Percentiles rank a stretch among this genome's conserved stretches.
These are phyloP conservation scores for Aurelia aurita complex sp. Pacific DNA, from an alignment of 30 jellyfish, hydroid and myxozoan species.

Conservation along the genomic window DNA sequence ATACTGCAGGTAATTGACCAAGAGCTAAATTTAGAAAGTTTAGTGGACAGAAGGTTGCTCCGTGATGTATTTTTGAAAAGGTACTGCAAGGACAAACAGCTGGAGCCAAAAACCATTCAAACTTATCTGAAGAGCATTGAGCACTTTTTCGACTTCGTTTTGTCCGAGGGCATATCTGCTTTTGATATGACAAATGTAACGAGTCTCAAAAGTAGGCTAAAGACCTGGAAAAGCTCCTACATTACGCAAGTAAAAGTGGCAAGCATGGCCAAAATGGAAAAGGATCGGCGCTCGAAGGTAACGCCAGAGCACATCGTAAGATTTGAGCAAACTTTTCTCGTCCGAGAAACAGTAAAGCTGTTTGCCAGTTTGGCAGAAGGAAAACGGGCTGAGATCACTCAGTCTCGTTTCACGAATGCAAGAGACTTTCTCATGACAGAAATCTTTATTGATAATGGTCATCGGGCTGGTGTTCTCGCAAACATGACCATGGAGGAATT, in stretches of 20 bases:
- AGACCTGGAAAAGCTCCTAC: conserved; percentile 50
- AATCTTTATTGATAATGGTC: conserved; percentile 41
- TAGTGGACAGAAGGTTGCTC: conserved; percentile 8
- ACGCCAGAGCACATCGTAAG: conserved; percentile 31
- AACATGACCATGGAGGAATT: conserved; percentile 45
- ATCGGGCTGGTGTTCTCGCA: conserved; percentile 52
- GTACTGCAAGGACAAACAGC: conserved; percentile 18
- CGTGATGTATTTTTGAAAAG: conserved; percentile 20
- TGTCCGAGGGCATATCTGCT: conserved; percentile 20
- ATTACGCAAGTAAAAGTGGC: conserved; percentile 34
- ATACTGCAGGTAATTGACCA: conserved; percentile 15
- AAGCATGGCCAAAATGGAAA: conserved; percentile 56
- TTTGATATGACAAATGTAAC: neutral
- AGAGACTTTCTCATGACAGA: conserved; percentile 39
- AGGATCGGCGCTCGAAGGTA: conserved; percentile 30
- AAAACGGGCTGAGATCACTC: conserved; percentile 32
- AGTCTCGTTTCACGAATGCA: conserved; percentile 33
- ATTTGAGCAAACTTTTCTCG: conserved; percentile 20
- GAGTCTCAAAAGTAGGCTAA: conserved; percentile 31
- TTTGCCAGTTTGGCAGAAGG: conserved; percentile 18
- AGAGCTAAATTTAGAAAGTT: neutral
- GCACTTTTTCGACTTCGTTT: conserved; percentile 21
- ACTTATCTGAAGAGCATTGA: conserved; percentile 4
- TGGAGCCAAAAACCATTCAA: conserved; percentile 16
- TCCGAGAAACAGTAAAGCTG: conserved; percentile 35